These are phyloP conservation scores for Oreohelix idahoensis DNA, from an alignment of 1,140 invertebrate species.

Conservation along the genomic window DNA sequence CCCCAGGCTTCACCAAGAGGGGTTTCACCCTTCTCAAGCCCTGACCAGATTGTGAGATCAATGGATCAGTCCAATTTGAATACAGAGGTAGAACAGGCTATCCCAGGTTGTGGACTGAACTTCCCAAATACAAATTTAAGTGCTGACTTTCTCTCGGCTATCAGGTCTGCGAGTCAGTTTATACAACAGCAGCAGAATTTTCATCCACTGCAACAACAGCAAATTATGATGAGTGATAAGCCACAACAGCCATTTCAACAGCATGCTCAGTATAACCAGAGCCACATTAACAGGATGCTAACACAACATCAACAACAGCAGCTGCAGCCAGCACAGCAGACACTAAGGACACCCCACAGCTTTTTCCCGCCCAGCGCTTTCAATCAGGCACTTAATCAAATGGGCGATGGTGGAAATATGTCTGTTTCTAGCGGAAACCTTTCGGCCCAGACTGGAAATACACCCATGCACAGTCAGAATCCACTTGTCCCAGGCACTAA, in stretches of 20 bases:
- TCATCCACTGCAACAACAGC: constrained; percentile 47
- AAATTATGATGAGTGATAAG: background rate
- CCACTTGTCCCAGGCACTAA: background rate
- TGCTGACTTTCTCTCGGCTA: constrained; percentile 31
- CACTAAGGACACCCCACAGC: constrained; percentile 19
- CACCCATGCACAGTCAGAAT: background rate
- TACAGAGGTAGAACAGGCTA: constrained; percentile 16
- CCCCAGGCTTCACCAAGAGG: constrained; percentile 38
- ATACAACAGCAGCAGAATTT: constrained; percentile 46
- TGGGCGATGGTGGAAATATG: background rate
- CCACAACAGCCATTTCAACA: constrained; percentile 6
- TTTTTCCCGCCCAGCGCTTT: background rate
- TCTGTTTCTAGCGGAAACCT: background rate
- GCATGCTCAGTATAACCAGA: constrained; percentile 25
- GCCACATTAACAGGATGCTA: constrained; percentile 43
- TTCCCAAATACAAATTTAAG: constrained; percentile 9
- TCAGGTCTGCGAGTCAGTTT: constrained; percentile 26
- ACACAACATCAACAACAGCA: constrained; percentile 49
- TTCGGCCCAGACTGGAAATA: background rate
- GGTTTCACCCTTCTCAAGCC: constrained; percentile 18
- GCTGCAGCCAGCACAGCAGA: constrained; percentile 42
- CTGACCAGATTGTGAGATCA: constrained; percentile 16
- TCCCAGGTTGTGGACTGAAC: constrained; percentile 7
- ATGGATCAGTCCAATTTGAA: constrained; percentile 41
- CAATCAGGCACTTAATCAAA: background rate